Evolutionary conservation across 2,888 invertebrate species (phyloP).

Genomic region (Tridacna gigas): DNA sequence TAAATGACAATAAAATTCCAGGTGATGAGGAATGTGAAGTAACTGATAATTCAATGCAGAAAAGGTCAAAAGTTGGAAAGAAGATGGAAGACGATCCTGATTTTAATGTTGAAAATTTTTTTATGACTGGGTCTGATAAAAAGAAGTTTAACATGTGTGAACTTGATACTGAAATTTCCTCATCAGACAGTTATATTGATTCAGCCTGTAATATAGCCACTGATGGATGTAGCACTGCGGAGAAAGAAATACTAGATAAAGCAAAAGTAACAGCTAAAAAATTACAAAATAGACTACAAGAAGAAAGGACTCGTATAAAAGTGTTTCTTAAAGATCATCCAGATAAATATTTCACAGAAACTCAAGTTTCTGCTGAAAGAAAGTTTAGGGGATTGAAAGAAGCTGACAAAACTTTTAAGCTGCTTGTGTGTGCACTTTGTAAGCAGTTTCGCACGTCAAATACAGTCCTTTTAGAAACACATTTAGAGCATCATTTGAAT

Average conservation of each 20-base stretch:
- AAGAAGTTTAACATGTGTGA: too few relatives aligned
- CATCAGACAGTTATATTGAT: background rate
- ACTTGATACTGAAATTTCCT: too few relatives aligned
- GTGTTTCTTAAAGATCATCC: background rate
- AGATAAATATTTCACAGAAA: background rate
- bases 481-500: conserved; percentile 5
- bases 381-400: background rate
- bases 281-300: background rate
- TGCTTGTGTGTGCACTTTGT: background rate
- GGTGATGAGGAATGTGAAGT: background rate
- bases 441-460: background rate
- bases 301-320: background rate
- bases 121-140: too few relatives aligned
- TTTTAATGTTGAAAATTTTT: background rate
- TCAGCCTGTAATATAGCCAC: background rate
- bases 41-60: background rate
- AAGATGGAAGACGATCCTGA: conserved; percentile 4
- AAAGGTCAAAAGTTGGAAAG: background rate
- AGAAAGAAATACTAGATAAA: background rate
- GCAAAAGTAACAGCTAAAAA: background rate
- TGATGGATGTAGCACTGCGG: background rate
- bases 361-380: background rate
- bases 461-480: background rate
- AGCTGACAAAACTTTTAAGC: background rate
- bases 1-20: background rate